These are phyloP conservation scores for Fregata magnificens DNA, from an alignment of 2,113 vertebrate species.

Conservation along the genomic window DNA sequence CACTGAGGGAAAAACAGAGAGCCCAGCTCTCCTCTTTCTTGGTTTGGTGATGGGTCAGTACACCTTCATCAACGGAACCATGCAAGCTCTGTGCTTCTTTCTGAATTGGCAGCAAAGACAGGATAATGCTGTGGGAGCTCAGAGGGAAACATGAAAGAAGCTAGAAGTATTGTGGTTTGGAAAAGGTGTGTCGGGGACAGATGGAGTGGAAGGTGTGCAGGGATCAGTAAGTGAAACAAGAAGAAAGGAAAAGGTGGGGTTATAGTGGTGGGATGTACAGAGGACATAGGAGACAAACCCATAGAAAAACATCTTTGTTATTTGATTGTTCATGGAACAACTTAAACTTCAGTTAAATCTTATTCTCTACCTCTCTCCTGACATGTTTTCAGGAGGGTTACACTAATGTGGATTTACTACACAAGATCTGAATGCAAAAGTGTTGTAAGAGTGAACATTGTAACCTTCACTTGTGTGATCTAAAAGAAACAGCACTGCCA, in stretches of 20 bases:
- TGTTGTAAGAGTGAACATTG: not conserved
- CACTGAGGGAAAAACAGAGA: not conserved
- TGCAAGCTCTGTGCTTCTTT: not conserved
- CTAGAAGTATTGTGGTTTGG: not conserved
- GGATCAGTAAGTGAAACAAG: not conserved
- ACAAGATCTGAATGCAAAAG: not conserved
- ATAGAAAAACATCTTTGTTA: not conserved
- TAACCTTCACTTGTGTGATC: not conserved
- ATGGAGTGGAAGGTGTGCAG: not conserved
- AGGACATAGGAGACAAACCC: not conserved
- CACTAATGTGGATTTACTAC: not conserved
- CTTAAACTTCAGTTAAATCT: not conserved
- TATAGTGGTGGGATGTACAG: not conserved
- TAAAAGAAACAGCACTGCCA: not conserved
- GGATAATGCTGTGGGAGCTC: rapidly evolving
- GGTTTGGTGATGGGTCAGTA: not conserved
- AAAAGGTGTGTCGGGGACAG: not conserved
- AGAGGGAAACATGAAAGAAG: not conserved
- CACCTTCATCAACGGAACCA: not conserved
- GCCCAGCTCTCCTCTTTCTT: not conserved
- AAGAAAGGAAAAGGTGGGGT: not conserved
- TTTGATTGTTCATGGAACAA: not conserved
- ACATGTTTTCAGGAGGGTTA: not conserved
- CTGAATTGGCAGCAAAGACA: not conserved
- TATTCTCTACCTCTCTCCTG: not conserved